phyloP scores from a whole-genome alignment of 2,888 invertebrate genomes.

The Epirrhoe alternata region DNA sequence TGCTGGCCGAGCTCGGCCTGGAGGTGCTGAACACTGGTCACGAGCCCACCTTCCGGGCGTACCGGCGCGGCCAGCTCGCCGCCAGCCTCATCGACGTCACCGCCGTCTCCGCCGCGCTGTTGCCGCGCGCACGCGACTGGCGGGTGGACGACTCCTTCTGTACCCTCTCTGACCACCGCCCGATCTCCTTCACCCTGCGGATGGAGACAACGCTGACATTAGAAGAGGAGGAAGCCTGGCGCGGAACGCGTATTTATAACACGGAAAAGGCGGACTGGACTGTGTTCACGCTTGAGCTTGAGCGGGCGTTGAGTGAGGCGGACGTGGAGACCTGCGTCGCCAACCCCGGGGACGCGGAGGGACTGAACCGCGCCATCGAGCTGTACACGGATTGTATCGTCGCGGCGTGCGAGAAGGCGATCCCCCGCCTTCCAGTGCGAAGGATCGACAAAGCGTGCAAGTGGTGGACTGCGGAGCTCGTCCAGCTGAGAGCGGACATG shows the following conservation, averaged over 20 bases:
- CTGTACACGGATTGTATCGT: neutral
- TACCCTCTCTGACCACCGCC: neutral
- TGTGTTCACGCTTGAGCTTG: neutral
- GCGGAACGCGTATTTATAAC: neutral
- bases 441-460: neutral
- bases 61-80: neutral
- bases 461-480: slow-evolving; percentile 10
- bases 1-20: neutral
- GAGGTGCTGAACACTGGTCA: slow-evolving; percentile 6
- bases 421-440: neutral
- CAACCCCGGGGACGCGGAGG: neutral
- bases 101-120: slow-evolving; percentile 21
- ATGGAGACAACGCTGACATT: neutral
- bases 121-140: neutral
- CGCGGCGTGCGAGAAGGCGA: neutral
- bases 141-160: neutral
- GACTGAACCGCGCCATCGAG: neutral
- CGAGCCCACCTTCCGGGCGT: slow-evolving; percentile 6
- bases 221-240: neutral
- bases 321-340: neutral
- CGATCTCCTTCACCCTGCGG: neutral
- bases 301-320: neutral
- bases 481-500: neutral
- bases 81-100: slow-evolving; percentile 18
- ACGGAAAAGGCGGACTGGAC: slow-evolving; percentile 6